Evolutionary conservation across 1,140 invertebrate genomes (phyloP).

Genomic region (Ladona fulva): DNA sequence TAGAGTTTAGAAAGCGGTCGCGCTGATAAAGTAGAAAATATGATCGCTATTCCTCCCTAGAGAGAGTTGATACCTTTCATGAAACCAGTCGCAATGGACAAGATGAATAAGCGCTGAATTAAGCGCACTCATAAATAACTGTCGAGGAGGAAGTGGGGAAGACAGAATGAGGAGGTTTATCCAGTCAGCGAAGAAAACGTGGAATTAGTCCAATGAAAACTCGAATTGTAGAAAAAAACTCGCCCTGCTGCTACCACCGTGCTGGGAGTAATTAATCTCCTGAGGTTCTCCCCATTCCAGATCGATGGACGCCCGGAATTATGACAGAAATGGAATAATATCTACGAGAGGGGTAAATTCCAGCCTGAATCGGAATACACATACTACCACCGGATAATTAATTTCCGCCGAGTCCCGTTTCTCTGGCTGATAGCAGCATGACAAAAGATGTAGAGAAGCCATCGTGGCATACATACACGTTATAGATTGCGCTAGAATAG

Average conservation of each 20-base stretch:
- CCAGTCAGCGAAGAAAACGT: background rate
- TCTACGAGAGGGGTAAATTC: too few species aligned
- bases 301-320: background rate
- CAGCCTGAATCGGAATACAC: too few species aligned
- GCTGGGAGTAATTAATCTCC: background rate
- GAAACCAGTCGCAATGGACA: background rate
- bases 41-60: background rate
- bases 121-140: background rate
- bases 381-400: too few species aligned
- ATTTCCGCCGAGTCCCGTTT: too few species aligned
- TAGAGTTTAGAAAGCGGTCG: too few species aligned
- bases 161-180: background rate
- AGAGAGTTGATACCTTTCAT: background rate
- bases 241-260: background rate
- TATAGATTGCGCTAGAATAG: too few species aligned
- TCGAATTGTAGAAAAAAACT: background rate
- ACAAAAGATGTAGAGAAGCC: too few species aligned
- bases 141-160: background rate
- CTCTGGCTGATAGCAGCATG: too few species aligned
- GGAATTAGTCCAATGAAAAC: background rate
- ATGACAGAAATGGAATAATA: too few species aligned
- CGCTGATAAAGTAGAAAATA: too few species aligned
- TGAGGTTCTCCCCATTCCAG: background rate
- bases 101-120: constrained; percentile 9
- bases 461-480: too few species aligned